Base-by-base conservation (phyloP, 2,797 vertebrate species). In the Gobio occitaniae region DNA sequence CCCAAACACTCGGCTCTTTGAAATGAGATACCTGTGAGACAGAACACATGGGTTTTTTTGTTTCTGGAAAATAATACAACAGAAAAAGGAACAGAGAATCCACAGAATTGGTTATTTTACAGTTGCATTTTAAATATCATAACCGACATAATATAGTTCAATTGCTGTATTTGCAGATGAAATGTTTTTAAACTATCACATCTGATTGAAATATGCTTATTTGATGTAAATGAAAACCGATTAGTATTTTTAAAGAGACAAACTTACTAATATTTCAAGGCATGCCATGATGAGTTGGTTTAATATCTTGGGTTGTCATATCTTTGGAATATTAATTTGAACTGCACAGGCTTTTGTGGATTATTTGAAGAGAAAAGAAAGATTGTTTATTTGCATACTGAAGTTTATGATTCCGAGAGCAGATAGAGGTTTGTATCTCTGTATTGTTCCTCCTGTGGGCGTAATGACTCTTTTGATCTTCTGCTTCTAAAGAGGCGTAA, bases 381-480 rank as follows among this genome's bases (percentile, higher is more conserved):
- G 0, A 41, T 41, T 50, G 11, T 78, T 52, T 68, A 76, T 88
- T 71, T 77, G 71, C 77, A 59, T 68, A 38, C 56, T 56, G 11
- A 19, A 82, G 66, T 84, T 78, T 61, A 74, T 75, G 75, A 52
- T 82, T 65, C 56, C 17, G 1, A 32, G 75, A 82, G 59, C 63
- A 52, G 82, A 79, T 78, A 69, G 80, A 75, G 25, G 71, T 52
- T 52, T 80, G 84, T 66, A 65, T 85, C 84, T 74, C 19, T 69
- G 15, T 75, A 75, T 76, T 84, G 78, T 83, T 86, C 75, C 71
- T 83, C 48, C 36, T 41, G 75, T 84, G 87, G 85, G 74, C 44
- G 78, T 80, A 85, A 85, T 74, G 84, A 74, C 80, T 82, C 85
- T 87, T 89, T 88, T 89, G 88, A 86, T 87, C 82, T 80, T 68